Evolutionary conservation across 2,113 vertebrate genomes (phyloP).

Genomic region (Poicephalus meyeri): DNA sequence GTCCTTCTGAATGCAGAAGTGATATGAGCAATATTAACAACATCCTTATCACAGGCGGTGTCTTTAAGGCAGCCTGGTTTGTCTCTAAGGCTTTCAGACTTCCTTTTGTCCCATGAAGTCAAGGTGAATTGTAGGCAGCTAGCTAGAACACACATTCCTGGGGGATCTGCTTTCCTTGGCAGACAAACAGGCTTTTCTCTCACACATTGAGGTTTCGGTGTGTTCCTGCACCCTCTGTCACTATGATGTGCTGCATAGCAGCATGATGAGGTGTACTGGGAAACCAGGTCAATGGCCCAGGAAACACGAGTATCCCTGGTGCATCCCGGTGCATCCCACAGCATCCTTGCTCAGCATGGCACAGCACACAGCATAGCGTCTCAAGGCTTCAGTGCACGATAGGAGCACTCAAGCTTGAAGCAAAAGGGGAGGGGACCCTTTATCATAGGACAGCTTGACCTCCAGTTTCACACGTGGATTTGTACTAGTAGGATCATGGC

Average conservation of each 20-base stretch:
- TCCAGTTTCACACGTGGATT: not conserved
- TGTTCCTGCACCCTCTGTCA: not conserved
- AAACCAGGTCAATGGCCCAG: not conserved
- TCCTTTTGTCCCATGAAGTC: conserved; percentile 44
- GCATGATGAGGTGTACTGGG: not conserved
- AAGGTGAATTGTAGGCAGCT: not conserved
- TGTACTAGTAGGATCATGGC: not conserved
- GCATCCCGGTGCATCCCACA: not conserved
- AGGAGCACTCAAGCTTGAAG: not conserved
- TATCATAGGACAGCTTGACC: not conserved
- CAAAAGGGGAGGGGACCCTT: not conserved
- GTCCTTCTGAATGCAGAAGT: not conserved
- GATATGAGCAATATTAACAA: not conserved
- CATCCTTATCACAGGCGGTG: not conserved
- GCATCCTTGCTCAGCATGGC: not conserved
- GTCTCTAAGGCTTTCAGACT: conserved; percentile 44
- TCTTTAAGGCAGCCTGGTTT: not conserved
- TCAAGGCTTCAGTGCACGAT: not conserved
- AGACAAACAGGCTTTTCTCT: not conserved
- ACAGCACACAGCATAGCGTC: fast-evolving
- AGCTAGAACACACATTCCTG: not conserved
- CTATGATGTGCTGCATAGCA: not conserved
- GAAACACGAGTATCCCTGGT: not conserved
- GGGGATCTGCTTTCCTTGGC: not conserved
- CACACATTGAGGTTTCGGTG: not conserved